phyloP scores from a whole-genome alignment of 2,888 invertebrate species.

The Conus canariensis region DNA sequence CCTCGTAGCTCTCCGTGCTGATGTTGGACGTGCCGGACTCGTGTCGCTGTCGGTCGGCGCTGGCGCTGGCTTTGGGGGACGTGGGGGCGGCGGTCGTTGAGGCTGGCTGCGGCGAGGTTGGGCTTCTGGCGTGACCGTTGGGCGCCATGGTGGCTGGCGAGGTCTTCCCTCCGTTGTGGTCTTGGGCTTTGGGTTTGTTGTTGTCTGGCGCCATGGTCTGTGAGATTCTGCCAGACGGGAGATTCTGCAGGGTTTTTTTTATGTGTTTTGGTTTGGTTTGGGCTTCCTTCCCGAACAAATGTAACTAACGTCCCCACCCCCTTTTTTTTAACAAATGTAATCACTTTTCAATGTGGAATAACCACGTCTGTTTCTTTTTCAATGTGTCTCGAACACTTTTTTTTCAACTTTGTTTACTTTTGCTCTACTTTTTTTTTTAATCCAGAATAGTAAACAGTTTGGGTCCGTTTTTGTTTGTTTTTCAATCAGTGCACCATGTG shows the following conservation, averaged over 20 bases:
- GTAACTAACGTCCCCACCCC: too few relatives aligned
- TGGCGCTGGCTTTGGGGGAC: neutral
- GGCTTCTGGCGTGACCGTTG: neutral
- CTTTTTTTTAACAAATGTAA: too few relatives aligned
- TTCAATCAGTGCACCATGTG: too few relatives aligned
- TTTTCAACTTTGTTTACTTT: too few relatives aligned
- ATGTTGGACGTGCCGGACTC: slow-evolving; percentile 63
- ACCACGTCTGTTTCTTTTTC: too few relatives aligned
- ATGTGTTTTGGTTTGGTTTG: too few relatives aligned
- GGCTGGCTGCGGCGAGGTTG: neutral
- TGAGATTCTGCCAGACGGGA: neutral
- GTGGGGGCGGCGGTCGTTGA: neutral
- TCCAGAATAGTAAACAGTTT: too few relatives aligned
- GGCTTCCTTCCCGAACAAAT: too few relatives aligned
- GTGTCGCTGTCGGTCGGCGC: slow-evolving; percentile 32
- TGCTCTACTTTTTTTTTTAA: too few relatives aligned
- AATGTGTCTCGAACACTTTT: too few relatives aligned
- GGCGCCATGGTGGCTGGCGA: neutral
- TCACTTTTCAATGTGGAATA: too few relatives aligned
- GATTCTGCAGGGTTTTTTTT: neutral
- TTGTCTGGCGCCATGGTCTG: slow-evolving; percentile 29
- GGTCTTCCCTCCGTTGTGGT: neutral
- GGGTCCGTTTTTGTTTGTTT: too few relatives aligned
- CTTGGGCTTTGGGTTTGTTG: neutral
- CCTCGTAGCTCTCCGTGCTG: slow-evolving; percentile 61